phyloP scores from a whole-genome alignment of 2,888 invertebrate genomes.

The Andricus curvator region DNA sequence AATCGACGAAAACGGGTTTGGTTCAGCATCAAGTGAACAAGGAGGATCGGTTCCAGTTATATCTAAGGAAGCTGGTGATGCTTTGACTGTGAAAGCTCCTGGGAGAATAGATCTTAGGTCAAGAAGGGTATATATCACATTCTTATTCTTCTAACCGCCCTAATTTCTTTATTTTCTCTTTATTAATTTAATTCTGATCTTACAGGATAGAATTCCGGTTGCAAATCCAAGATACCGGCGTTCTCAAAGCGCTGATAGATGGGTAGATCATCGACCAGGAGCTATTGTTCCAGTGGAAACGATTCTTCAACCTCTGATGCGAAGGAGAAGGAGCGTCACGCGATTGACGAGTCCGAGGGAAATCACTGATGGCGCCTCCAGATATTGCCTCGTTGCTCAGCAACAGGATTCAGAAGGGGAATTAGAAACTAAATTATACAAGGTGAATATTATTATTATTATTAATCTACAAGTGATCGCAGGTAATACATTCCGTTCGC shows the following conservation, averaged over 20 bases:
- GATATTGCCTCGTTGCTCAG: constrained; percentile 95
- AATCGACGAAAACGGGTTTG: constrained; percentile 74
- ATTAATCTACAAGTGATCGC: no score
- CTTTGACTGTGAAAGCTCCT: not conserved
- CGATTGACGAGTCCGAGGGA: constrained; percentile 88
- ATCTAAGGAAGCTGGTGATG: not conserved
- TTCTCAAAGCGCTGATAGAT: constrained; percentile 87
- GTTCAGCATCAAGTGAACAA: constrained; percentile 41
- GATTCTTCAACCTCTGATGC: constrained; percentile 90
- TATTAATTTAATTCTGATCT: not conserved
- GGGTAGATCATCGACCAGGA: constrained; percentile 94
- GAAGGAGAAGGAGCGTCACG: constrained; percentile 89
- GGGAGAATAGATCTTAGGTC: not conserved
- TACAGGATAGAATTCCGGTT: constrained; percentile 81
- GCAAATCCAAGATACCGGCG: constrained; percentile 87
- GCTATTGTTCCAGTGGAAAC: constrained; percentile 91
- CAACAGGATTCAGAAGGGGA: constrained; percentile 94
- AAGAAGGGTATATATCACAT: constrained; percentile 7
- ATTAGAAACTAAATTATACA: constrained; percentile 93
- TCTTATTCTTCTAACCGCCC: not conserved
- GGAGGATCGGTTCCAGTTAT: not conserved
- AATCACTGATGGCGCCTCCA: constrained; percentile 79
- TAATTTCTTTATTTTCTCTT: not conserved
- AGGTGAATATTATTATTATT: constrained; percentile 78
- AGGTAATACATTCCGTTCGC: no score